Evolutionary conservation across 2,888 invertebrate genomes (phyloP).

Genomic region (Lasioglossum leucozonium): DNA sequence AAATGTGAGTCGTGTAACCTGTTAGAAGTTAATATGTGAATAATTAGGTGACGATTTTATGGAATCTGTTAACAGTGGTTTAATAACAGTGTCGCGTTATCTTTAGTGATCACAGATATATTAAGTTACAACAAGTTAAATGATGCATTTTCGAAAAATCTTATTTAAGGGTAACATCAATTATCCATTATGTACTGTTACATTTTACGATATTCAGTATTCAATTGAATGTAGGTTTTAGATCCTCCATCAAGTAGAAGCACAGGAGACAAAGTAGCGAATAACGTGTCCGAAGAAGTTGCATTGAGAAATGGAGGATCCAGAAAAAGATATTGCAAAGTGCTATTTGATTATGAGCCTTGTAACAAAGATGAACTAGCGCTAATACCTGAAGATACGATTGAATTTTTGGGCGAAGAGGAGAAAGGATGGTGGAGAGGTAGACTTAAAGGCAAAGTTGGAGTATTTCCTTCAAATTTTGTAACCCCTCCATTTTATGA

Average conservation of each 20-base stretch:
- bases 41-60: background rate
- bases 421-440: constrained; percentile 98
- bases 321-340: constrained; percentile 90
- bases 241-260: constrained; percentile 66
- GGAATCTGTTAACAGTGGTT: background rate
- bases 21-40: background rate
- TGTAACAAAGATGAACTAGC: constrained; percentile 97
- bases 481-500: constrained; percentile 88
- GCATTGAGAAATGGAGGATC: constrained; percentile 80
- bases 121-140: constrained; percentile 2
- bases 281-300: constrained; percentile 74
- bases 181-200: background rate
- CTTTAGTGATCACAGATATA: background rate
- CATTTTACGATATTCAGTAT: background rate
- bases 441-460: constrained; percentile 91
- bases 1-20: background rate
- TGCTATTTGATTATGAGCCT: constrained; percentile 95
- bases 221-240: constrained; percentile 71
- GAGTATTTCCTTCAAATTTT: constrained; percentile 98
- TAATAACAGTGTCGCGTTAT: background rate
- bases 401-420: constrained; percentile 95
- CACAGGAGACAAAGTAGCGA: constrained; percentile 65
- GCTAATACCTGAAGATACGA: constrained; percentile 93
- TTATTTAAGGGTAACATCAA: background rate
- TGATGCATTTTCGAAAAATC: background rate